Conservation (phyloP, 2,888 invertebrate species). For the Hydriomena furcata region DNA sequence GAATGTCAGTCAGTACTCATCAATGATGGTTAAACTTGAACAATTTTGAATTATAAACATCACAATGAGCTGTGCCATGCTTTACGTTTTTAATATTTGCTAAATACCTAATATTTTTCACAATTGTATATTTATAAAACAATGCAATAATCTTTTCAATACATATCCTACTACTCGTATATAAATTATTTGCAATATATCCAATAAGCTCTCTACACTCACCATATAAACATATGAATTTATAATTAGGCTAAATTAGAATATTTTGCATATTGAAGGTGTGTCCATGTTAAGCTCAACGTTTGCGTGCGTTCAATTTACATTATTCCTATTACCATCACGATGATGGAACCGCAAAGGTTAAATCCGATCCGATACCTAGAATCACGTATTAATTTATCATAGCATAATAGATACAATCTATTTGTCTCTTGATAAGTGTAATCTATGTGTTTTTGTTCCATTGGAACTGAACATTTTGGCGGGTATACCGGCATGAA, state of each 20-base stretch:
- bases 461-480: not conserved
- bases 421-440: no score
- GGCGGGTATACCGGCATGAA: not conserved
- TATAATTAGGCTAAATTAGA: constrained; percentile 17
- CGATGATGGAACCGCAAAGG: constrained; percentile 20
- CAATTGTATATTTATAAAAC: constrained; percentile 4
- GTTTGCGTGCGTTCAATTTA: constrained; percentile 8
- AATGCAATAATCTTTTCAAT: constrained; percentile 17
- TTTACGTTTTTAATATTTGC: constrained; percentile 10
- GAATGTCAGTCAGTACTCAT: not conserved
- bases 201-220: constrained; percentile 25
- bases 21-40: not conserved
- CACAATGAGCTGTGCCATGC: constrained; percentile 24
- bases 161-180: constrained; percentile 20
- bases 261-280: constrained; percentile 16
- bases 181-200: constrained; percentile 16
- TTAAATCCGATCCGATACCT: constrained; percentile 13
- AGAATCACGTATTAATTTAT: no score
- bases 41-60: constrained; percentile 8
- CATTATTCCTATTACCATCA: not conserved
- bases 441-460: no score
- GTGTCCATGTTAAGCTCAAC: constrained; percentile 21
- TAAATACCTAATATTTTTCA: constrained; percentile 14
- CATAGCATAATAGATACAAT: no score
- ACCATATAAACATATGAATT: constrained; percentile 15